Evolutionary conservation across 1,140 invertebrate species (phyloP).

Genomic region (Saxidomus purpurata): DNA sequence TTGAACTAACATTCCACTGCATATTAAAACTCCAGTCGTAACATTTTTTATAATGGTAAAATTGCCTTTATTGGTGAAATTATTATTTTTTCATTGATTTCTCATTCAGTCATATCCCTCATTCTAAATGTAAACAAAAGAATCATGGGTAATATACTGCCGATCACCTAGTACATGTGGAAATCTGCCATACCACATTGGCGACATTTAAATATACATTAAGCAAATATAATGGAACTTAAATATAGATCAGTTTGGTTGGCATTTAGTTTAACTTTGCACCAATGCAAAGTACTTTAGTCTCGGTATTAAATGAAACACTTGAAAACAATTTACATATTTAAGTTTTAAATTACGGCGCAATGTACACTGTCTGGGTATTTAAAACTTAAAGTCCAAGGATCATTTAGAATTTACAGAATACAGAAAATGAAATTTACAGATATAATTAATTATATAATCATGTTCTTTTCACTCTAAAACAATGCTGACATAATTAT

Average conservation of each 20-base stretch:
- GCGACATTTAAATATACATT: conserved; percentile 37
- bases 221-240: not conserved
- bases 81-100: conserved; percentile 9
- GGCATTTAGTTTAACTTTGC: conserved; percentile 33
- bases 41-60: not conserved
- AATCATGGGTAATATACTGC: conserved; percentile 36
- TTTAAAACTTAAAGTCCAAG: not conserved
- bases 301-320: not conserved
- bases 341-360: not conserved
- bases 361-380: not conserved
- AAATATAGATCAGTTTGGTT: not conserved
- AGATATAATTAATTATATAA: not conserved
- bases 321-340: not conserved
- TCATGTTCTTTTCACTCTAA: too few species aligned
- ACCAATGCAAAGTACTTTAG: not conserved
- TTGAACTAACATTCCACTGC: not conserved
- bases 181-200: conserved; percentile 32
- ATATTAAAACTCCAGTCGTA: not conserved
- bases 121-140: conserved; percentile 62
- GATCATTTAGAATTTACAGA: too few species aligned
- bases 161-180: conserved; percentile 54
- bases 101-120: not conserved
- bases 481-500: too few species aligned
- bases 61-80: not conserved
- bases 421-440: not conserved